phyloP scores from a whole-genome alignment of 2,888 invertebrate species.

The Hoplodrina ambigua region DNA sequence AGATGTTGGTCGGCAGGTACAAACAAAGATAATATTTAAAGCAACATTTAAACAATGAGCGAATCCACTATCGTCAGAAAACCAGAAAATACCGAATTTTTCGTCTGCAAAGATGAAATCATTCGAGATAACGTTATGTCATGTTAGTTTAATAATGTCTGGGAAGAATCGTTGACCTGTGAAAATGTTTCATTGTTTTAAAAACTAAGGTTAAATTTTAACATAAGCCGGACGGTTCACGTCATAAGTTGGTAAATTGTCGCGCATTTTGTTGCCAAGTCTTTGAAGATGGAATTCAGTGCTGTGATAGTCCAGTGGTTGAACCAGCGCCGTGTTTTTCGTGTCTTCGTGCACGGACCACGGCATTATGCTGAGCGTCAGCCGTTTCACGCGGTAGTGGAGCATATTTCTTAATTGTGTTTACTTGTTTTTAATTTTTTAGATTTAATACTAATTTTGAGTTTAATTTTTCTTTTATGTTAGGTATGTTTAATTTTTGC shows the following conservation, averaged over 20 bases:
- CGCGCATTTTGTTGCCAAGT: background rate
- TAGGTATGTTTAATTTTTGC: too few relatives aligned
- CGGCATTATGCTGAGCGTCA: too few relatives aligned
- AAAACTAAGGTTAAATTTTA: conserved; percentile 7
- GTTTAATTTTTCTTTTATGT: too few relatives aligned
- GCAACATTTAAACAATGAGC: background rate
- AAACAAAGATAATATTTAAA: background rate
- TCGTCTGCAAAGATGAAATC: conserved; percentile 22
- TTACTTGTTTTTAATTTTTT: too few relatives aligned
- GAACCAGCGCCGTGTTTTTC: too few relatives aligned
- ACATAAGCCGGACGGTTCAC: background rate
- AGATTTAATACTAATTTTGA: too few relatives aligned
- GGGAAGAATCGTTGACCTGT: conserved; percentile 16
- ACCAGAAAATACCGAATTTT: conserved; percentile 7
- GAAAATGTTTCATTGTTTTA: conserved; percentile 21
- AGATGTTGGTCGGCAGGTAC: background rate
- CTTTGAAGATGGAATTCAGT: background rate
- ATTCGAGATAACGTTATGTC: conserved; percentile 15
- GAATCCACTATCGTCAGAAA: conserved; percentile 16
- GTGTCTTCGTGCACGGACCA: too few relatives aligned
- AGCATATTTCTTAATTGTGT: too few relatives aligned
- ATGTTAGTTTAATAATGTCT: conserved; percentile 38
- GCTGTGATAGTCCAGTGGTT: too few relatives aligned
- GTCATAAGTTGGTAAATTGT: background rate
- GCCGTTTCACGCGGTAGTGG: too few relatives aligned